phyloP scores from a whole-genome alignment of 2,888 invertebrate species.

The Lasius platythorax region DNA sequence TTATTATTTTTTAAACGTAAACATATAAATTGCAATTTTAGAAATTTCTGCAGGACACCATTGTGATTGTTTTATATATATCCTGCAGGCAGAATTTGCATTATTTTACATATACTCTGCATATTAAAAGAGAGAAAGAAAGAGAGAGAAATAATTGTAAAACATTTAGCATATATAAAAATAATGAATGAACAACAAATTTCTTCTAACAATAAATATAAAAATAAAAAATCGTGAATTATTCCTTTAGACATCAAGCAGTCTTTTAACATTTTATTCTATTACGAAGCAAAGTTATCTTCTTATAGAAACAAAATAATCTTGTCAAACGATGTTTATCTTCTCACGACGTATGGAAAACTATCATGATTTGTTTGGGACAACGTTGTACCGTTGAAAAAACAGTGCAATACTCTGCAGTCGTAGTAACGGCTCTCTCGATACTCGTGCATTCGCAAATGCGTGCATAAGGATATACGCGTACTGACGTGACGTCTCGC shows the following conservation, averaged over 20 bases:
- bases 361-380: not conserved
- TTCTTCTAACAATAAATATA: not conserved
- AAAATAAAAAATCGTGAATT: not conserved
- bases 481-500: conserved; percentile 46
- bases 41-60: not conserved
- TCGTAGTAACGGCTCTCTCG: conserved; percentile 50
- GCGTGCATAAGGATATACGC: conserved; percentile 73
- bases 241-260: not conserved
- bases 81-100: not conserved
- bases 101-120: not conserved
- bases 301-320: not conserved
- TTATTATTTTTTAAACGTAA: conserved; percentile 26
- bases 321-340: not conserved
- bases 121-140: not conserved
- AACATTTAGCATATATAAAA: not conserved
- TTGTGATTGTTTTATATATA: conserved; percentile 2
- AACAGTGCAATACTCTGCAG: conserved; percentile 28
- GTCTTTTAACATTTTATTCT: not conserved
- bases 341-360: not conserved
- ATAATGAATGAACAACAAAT: not conserved
- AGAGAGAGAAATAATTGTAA: not conserved
- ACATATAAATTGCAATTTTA: conserved; percentile 22
- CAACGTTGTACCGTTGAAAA: not conserved
- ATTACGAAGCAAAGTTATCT: not conserved
- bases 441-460: conserved; percentile 57